phyloP scores from a whole-genome alignment of 2,113 vertebrate species.

The Siphamia tubifer region DNA sequence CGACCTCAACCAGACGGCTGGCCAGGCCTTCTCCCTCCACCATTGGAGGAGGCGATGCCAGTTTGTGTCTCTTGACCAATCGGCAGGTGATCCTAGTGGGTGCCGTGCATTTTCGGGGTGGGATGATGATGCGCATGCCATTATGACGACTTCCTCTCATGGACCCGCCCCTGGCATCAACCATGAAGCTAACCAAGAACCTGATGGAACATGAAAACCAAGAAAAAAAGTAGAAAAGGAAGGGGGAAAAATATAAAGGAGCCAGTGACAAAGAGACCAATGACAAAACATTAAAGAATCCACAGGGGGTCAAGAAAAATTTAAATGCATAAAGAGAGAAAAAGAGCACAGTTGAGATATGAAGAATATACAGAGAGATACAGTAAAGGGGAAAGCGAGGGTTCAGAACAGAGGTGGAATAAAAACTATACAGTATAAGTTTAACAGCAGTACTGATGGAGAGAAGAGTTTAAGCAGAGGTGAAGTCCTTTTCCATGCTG shows the following conservation, averaged over 20 bases:
- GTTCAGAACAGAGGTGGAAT: background rate
- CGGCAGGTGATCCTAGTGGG: slow-evolving; percentile 98
- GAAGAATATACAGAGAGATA: background rate
- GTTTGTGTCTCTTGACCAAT: slow-evolving; percentile 94
- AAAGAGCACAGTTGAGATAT: too few species aligned
- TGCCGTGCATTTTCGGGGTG: slow-evolving; percentile 94
- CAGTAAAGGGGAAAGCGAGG: slow-evolving; percentile 1
- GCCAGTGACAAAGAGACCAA: background rate
- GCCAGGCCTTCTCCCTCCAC: slow-evolving; percentile 98
- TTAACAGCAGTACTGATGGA: slow-evolving; percentile 16
- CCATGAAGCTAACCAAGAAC: slow-evolving; percentile 99
- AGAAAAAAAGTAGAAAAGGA: background rate
- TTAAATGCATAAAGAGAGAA: background rate
- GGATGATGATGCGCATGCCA: slow-evolving; percentile 97
- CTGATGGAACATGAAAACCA: slow-evolving; percentile 65
- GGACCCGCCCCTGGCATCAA: slow-evolving; percentile 96
- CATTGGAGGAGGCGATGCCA: slow-evolving; percentile 96
- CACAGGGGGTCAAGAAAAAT: background rate
- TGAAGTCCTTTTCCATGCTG: slow-evolving; percentile 66
- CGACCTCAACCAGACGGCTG: slow-evolving; percentile 96
- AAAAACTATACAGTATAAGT: slow-evolving; percentile 9
- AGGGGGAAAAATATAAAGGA: background rate
- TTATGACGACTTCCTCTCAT: slow-evolving; percentile 98
- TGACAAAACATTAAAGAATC: too few species aligned
- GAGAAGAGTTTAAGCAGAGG: slow-evolving; percentile 44